Base-by-base conservation (phyloP, 2,113 vertebrate species). In the Malurus melanocephalus region DNA sequence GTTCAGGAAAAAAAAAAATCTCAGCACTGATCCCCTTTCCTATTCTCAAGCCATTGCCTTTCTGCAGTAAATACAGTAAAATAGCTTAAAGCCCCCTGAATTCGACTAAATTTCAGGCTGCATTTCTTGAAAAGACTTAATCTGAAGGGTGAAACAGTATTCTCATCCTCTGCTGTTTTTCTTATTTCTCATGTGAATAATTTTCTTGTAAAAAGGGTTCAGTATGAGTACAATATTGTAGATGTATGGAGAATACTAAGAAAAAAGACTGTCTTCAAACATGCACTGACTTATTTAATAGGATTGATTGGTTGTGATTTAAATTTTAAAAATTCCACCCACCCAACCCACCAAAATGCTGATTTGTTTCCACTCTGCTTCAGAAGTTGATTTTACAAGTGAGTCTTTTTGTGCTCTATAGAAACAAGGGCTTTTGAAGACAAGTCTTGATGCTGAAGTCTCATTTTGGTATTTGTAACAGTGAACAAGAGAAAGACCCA, bases 101-200 rank as follows among this genome's bases (percentile, higher is more conserved):
- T 42, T 40, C 56, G 78, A 19, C 9, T 11, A 59, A 73, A 46
- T 33, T 24, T 15, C 19, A 67, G n/a, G 9, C n/a, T 55, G 33
- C 5, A 46, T n/a, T 89, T 82, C 62, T 57, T 77, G 16, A 6
- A 53, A 62, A 74, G 40, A 13, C 17, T 51, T 59, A 65, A 56
- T 52, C 8, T 10, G 38, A 46, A 80, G 14, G 3, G 55, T 32
- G 38, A 62, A 76, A 21, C 8, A 42, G 0, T 0, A 2, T 78
- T 64, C n/a, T 88, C 7, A 71, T 64, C 7, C 27, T 73, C n/a
- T 40, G 10, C 32, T 56, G 13, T 28, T 85, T 91, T 91, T 27
- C 48, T 73, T 78, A 62, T 49, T 88, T 88, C 16, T 80, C 22
- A 45, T 19, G 13, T 8, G 48, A 86, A 67, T 64, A 56, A n/a